Base-by-base conservation (phyloP, 2,888 invertebrate species). In the Erebia palarica region DNA sequence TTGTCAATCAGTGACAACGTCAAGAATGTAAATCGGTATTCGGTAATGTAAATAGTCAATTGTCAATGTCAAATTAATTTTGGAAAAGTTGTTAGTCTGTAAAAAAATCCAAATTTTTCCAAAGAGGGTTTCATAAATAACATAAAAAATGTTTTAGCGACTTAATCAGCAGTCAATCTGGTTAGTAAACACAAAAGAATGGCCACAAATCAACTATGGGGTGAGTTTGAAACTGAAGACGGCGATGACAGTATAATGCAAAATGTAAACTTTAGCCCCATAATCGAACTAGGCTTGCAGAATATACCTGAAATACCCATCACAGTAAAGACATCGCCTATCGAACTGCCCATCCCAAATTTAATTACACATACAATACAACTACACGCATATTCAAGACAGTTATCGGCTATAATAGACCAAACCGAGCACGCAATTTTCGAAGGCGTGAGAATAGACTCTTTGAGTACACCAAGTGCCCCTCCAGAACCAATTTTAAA, bases 261-360 rank as follows among this genome's bases (percentile, higher is more conserved):
- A 75, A 91, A 84, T 65, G 93, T 93, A 3, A 93, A 93, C 76
- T 93, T 94, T 75, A 92, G 91, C 72, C 93, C 93, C 1, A 91
- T 94, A 18, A 93, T 94, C 65, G 94, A 94, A 79, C 81, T 93
- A 60, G 93, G 93, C 9, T 88, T 93, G 91, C 93, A 92, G 80
- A 92, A 92, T 70, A 93, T 93, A 68, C 92, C 93, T 1, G 93
- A 93, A 83, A 91, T 91, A 79, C 90, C 91, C 0, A 92, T 91
- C 61, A 86, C 88, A 47, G 92, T 91, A 1, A 91, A 93, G 80
- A 90, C 91, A 1, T 88, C 90, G 1, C 90, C 92, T 2, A 89
- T 93, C 36, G 91, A 93, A 76, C 80, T 93, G 16, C 94, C 93
- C 1, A 86, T 84, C 71, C 86, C 85, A 11, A 93, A 92, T 82